Conservation (phyloP, 2,888 invertebrate genomes). For the Hipparchia sbordonii region DNA sequence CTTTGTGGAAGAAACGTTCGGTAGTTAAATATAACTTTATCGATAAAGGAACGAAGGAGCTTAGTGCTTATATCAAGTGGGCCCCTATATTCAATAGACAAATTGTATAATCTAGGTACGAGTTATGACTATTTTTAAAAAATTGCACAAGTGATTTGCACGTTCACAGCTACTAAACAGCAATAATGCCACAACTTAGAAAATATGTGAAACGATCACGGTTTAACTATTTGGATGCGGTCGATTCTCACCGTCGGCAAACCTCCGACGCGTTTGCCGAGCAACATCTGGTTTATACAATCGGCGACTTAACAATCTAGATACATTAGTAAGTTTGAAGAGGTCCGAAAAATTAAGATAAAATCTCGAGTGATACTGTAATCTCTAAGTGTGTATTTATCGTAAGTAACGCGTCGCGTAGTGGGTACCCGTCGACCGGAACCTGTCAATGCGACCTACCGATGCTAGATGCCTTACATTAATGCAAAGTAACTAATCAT, state of each 20-base stretch:
- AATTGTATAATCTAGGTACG: conserved; percentile 80
- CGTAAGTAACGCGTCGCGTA: conserved; percentile 43
- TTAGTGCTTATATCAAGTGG: conserved; percentile 72
- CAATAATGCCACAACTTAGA: conserved; percentile 66
- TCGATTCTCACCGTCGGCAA: conserved; percentile 57
- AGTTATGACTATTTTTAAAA: conserved; percentile 80
- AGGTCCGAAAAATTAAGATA: conserved; percentile 72
- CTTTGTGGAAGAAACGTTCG: conserved; percentile 78
- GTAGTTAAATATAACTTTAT: conserved; percentile 61
- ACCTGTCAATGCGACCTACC: conserved; percentile 63
- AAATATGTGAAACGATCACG: conserved; percentile 62
- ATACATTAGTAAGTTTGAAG: conserved; percentile 77
- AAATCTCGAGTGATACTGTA: conserved; percentile 83
- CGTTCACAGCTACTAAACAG: conserved; percentile 80
- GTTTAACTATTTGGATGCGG: conserved; percentile 63
- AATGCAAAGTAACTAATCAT: conserved; percentile 78
- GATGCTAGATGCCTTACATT: conserved; percentile 80
- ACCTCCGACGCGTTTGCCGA: conserved; percentile 66
- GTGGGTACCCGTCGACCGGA: conserved; percentile 49
- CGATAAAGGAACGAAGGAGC: conserved; percentile 67
- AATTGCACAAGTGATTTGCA: conserved; percentile 82
- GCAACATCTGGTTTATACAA: conserved; percentile 69
- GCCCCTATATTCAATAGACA: conserved; percentile 80
- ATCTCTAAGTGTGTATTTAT: conserved; percentile 66
- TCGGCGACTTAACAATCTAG: conserved; percentile 72